These are phyloP conservation scores for Macrobrachium rosenbergii DNA, from an alignment of 1,140 invertebrate species.

Conservation along the genomic window DNA sequence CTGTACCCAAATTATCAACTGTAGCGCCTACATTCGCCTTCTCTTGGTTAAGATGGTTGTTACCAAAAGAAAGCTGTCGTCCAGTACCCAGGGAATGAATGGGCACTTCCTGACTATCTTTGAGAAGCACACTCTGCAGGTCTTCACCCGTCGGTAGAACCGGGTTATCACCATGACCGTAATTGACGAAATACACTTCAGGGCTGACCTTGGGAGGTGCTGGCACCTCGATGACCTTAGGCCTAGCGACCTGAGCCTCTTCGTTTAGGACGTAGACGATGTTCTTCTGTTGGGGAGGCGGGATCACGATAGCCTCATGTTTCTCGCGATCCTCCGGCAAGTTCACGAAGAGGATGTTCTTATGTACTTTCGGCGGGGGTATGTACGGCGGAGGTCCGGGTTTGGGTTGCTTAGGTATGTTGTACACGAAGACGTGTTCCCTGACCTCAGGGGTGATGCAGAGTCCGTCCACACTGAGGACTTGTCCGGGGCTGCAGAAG, in stretches of 20 bases:
- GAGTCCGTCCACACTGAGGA: conserved; percentile 16
- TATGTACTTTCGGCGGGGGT: conserved; percentile 7
- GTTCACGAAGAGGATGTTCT: conserved; percentile 25
- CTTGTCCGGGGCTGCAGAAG: neutral
- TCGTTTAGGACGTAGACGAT: conserved; percentile 36
- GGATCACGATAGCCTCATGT: conserved; percentile 4
- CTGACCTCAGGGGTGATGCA: conserved; percentile 20
- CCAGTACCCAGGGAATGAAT: too few relatives aligned
- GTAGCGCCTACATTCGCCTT: too few relatives aligned
- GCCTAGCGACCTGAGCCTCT: neutral
- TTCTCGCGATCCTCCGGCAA: neutral
- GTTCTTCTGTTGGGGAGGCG: conserved; percentile 21
- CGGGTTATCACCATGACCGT: conserved; percentile 24
- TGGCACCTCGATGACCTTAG: conserved; percentile 3
- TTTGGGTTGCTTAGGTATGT: neutral
- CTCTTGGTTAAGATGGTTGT: too few relatives aligned
- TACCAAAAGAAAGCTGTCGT: too few relatives aligned
- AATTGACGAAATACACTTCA: conserved; percentile 35
- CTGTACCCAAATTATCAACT: too few relatives aligned
- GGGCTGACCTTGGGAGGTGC: neutral
- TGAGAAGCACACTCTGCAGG: neutral
- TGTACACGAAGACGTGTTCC: conserved; percentile 10
- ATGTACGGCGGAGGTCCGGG: neutral
- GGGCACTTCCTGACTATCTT: too few relatives aligned
- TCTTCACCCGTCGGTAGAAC: conserved; percentile 10